A percentile compares a stretch with the other conserved stretches of the same genome.
phyloP scores from a whole-genome alignment of 2,113 vertebrate species.

The Xenopus laevis region DNA sequence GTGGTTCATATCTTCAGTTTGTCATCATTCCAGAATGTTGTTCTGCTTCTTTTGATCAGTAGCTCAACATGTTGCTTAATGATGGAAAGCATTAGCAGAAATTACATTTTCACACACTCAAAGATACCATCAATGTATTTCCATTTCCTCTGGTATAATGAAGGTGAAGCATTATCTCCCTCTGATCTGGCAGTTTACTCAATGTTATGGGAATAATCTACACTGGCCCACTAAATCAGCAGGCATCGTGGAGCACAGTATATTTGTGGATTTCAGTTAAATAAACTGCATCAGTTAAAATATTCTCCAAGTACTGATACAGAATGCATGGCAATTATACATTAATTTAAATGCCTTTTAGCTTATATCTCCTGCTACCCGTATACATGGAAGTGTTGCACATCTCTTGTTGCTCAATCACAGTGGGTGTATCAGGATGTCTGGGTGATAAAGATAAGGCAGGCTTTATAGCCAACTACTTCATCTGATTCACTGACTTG shows the following conservation, averaged over 20 bases:
- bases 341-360: neutral
- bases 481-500: conserved; percentile 11
- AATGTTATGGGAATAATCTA: neutral
- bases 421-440: conserved; percentile 11
- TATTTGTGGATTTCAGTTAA: no score
- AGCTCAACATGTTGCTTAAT: neutral
- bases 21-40: no score
- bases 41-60: no score
- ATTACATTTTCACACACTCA: neutral
- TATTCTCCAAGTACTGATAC: no score
- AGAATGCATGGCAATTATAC: no score
- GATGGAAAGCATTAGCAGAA: conserved; percentile 3
- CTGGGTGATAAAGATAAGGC: conserved; percentile 30
- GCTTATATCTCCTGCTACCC: conserved; percentile 6
- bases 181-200: neutral
- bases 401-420: conserved; percentile 25
- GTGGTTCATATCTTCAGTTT: no score
- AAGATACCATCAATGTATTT: conserved; percentile 7
- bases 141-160: conserved; percentile 18
- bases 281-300: no score
- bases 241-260: no score
- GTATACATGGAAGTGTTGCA: neutral
- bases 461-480: neutral
- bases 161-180: neutral
- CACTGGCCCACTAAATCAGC: no score